Evolutionary conservation across 2,797 vertebrate genomes (phyloP), one percentile per base, ranked within the genome.

Genomic region (Cyclopterus lumpus): DNA sequence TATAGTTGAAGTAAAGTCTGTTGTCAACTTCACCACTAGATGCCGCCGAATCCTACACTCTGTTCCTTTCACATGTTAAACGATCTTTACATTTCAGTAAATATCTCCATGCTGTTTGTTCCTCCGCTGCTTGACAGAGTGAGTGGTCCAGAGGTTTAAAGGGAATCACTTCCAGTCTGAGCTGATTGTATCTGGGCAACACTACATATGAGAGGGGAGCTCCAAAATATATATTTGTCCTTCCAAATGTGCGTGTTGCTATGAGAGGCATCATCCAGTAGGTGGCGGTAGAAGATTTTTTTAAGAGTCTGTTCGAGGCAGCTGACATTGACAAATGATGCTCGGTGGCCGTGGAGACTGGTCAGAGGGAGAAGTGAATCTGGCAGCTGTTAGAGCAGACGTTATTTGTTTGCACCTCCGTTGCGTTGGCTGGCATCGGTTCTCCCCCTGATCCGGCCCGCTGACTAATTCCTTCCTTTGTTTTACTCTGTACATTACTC

Each of bases 241-340:
- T 15, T 15, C 18, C 9, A 5, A 53, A 53, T 20, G 1, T n/a
- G 49, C 51, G 15, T 34, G 7, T 30, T 75, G 82, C 58, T 15
- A 42, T 83, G 57, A 16, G 57, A 6, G 1, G 2, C 1, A 11
- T 69, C 18, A 28, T 61, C 80, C 90, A 88, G 73, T 55, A 87
- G 89, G 78, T 88, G 90, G 85, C 88, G 84, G 80, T 85, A 87
- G 67, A 85, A 62, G 38, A 64, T 71, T 36, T 18, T 67, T 28
- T 18, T 1, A 30, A 30, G 4, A n/a, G n/a, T 5, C 3, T 38
- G 26, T 26, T 30, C 8, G 40, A 59, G 24, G 58, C 16, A 1
- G 65, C 42, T 88, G 84, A 84, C 80, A 18, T 57, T 85, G 80
- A 88, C 74, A 77, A 84, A 87, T 57, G 74, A 65, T 15, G 49